phyloP scores from a whole-genome alignment of 2,888 invertebrate species.

The Meganola albula region DNA sequence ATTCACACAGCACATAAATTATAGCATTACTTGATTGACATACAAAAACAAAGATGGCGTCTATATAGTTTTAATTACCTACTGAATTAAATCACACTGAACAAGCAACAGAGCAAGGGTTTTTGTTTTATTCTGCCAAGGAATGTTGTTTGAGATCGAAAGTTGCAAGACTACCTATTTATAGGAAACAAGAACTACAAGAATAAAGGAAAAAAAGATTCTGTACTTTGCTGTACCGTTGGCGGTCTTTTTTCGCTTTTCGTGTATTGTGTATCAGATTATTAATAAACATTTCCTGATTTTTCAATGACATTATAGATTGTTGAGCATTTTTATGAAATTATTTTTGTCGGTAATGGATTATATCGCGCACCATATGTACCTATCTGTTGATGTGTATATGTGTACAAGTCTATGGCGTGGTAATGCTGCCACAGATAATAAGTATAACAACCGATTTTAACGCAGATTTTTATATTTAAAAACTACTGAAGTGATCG shows the following conservation, averaged over 20 bases:
- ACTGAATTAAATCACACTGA: constrained; percentile 21
- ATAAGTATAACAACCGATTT: no score
- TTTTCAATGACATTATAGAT: constrained; percentile 14
- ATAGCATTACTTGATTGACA: no score
- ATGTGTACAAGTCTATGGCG: no score
- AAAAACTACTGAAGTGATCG: no score
- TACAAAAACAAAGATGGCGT: constrained; percentile 1
- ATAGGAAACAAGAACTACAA: constrained; percentile 30
- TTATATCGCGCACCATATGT: no score
- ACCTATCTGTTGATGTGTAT: no score
- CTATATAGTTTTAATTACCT: constrained; percentile 9
- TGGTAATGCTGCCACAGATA: no score
- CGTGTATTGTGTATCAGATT: constrained; percentile 9
- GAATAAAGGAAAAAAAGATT: background rate
- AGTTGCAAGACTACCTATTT: constrained; percentile 39
- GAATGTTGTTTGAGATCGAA: constrained; percentile 38
- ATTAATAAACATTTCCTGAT: constrained; percentile 23
- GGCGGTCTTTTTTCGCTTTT: constrained; percentile 15
- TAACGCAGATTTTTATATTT: no score
- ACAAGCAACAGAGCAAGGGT: background rate
- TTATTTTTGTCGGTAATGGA: no score
- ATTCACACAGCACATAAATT: no score
- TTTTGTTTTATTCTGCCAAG: constrained; percentile 16
- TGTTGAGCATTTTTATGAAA: constrained; percentile 4
- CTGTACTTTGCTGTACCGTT: constrained; percentile 18